A percentile compares a stretch with the other conserved stretches of the same genome.
These are phyloP conservation scores for Tinea pellionella DNA, from an alignment of 2,888 invertebrate genomes.

Conservation along the genomic window DNA sequence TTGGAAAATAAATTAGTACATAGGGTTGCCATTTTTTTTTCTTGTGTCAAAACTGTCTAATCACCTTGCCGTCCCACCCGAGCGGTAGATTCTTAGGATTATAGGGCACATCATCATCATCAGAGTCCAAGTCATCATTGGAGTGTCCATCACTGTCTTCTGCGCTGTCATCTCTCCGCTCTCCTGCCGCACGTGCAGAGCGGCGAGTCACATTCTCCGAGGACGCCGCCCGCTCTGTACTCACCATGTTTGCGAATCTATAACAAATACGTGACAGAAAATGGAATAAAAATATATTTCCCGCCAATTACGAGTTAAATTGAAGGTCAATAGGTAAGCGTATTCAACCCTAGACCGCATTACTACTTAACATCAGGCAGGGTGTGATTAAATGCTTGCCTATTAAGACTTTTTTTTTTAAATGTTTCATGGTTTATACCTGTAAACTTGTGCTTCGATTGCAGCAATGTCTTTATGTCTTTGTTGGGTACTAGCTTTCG, in stretches of 20 bases:
- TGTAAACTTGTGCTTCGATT: slow-evolving; percentile 91
- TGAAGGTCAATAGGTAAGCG: too few species aligned
- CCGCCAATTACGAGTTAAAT: too few species aligned
- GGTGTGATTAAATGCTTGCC: too few species aligned
- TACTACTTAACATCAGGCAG: too few species aligned
- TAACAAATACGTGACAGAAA: neutral
- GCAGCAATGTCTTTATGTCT: slow-evolving; percentile 89
- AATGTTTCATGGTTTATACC: slow-evolving; percentile 35
- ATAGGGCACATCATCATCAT: slow-evolving; percentile 95
- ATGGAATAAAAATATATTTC: too few species aligned
- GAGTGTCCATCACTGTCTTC: slow-evolving; percentile 84
- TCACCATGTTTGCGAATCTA: slow-evolving; percentile 84
- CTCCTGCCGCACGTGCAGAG: slow-evolving; percentile 95
- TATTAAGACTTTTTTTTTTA: too few species aligned
- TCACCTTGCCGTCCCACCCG: slow-evolving; percentile 97
- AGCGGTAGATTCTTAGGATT: slow-evolving; percentile 99
- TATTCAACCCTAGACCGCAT: too few species aligned
- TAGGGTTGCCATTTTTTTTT: neutral
- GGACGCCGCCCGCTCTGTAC: slow-evolving; percentile 88
- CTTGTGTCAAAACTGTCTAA: neutral
- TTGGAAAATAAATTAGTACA: neutral
- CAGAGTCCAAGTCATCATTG: slow-evolving; percentile 89
- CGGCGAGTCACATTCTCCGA: slow-evolving; percentile 99
- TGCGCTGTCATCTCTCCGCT: slow-evolving; percentile 90
- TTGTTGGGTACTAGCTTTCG: slow-evolving; percentile 60